Conservation (phyloP, 35 echinoderm and acorn worm genomes). For the Hemicentrotus pulcherrimus region DNA sequence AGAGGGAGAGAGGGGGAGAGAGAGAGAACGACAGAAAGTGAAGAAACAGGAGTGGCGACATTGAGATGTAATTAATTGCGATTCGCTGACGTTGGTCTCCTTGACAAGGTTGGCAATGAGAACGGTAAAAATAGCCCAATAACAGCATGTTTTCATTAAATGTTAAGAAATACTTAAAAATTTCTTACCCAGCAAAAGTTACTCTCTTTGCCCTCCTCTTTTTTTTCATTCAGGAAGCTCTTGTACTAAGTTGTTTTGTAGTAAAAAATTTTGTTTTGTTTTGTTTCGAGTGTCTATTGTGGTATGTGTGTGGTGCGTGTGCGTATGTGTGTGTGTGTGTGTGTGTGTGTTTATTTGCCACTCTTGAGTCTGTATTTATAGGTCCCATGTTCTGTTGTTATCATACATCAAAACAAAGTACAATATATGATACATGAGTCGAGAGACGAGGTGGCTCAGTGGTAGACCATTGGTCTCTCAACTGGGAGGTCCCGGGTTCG, state of each 20-base stretch:
- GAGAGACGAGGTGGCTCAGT: no score
- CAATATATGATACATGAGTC: no score
- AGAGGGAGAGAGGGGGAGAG: not conserved
- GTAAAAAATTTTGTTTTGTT: not conserved
- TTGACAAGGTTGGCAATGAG: not conserved
- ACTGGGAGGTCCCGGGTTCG: no score
- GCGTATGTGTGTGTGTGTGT: no score
- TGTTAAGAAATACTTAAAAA: not conserved
- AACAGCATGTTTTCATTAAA: slow-evolving; percentile 26
- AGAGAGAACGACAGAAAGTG: no score
- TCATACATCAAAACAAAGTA: no score
- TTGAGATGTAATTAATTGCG: slow-evolving; percentile 10
- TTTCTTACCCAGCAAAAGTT: not conserved
- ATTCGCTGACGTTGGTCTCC: not conserved
- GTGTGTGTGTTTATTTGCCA: no score
- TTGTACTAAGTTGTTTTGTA: not conserved
- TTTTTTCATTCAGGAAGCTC: not conserved
- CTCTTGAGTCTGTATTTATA: no score
- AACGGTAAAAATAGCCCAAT: not conserved
- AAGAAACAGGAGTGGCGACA: not conserved
- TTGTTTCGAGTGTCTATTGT: not conserved
- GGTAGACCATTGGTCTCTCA: no score
- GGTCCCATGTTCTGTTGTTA: no score
- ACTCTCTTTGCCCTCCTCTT: not conserved
- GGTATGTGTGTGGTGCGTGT: not conserved